Base-by-base conservation (phyloP, 2,888 invertebrate species). In the Liposcelis brunnea region DNA sequence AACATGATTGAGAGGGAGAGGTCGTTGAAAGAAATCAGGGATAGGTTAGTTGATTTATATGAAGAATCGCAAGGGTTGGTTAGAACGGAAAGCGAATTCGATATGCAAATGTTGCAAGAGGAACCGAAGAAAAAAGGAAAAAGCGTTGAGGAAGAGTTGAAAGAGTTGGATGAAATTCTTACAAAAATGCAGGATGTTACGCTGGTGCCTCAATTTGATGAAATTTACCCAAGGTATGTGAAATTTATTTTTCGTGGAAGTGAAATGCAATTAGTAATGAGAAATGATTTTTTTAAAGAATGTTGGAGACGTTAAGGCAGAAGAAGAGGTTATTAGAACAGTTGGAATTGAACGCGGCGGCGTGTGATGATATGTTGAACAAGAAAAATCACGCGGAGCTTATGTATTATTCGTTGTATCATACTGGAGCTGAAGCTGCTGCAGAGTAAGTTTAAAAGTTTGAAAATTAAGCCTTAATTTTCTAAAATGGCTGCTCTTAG, bases 1-100 rank as follows among this genome's bases (percentile, higher is more conserved):
- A 75, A 75, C 52, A 74, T 77, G 74, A 71, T 69, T 50, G 71
- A 72, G 50, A 62, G 77, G 43, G 69, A 72, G 52, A 60, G 67
- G 19, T 70, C 71, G 16, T 58, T 79, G 38, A 69, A 69, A 48
- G 52, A 65, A 8, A 70, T 71, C 7, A 65, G 61, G 11, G 51
- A 55, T 8, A 61, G 62, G 49, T 65, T 66, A 4, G 56, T 63
- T 10, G 61, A 62, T 48, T 55, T 67, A 14, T 60, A 63, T 54
- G 54, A 58, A 16, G 66, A 62, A 48, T 60, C 66, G n/a, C 63
- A 61, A 48, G 59, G 64, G 10, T 56, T 70, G 14, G 58, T 69
- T 19, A 53, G 67, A 48, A 56, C 63, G 45, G 68, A 68, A 56
- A 60, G 57, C 43, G 49, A 57, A 31, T 35, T 42, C 19, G 42